These are phyloP conservation scores for Egretta garzetta DNA, from an alignment of 2,113 vertebrate species.

Conservation along the genomic window DNA sequence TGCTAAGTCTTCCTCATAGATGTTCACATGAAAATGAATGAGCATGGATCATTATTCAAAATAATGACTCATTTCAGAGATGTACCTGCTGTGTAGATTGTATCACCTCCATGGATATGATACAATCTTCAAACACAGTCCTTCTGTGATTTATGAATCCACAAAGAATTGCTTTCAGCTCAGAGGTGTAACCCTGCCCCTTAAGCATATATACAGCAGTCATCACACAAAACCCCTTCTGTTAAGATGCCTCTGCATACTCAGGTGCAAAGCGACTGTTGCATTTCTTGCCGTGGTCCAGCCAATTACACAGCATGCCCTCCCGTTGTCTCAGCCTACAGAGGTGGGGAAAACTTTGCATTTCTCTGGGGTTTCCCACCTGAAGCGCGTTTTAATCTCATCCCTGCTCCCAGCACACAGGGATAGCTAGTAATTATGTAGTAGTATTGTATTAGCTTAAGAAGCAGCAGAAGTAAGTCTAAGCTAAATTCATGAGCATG, in stretches of 20 bases:
- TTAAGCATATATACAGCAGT: slow-evolving; percentile 7
- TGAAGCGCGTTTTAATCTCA: not conserved
- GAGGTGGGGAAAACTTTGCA: not conserved
- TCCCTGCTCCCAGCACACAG: not conserved
- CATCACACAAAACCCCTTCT: not conserved
- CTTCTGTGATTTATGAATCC: not conserved
- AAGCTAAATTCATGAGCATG: not conserved
- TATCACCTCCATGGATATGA: not conserved
- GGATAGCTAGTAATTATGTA: not conserved
- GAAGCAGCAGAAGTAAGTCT: not conserved
- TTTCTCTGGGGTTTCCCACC: not conserved
- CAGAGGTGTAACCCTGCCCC: not conserved
- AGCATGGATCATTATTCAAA: not conserved
- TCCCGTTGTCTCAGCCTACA: not conserved
- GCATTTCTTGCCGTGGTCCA: not conserved
- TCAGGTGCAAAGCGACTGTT: not conserved
- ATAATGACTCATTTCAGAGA: not conserved
- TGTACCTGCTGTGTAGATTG: not conserved
- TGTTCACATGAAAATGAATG: not conserved
- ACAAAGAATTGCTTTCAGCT: slow-evolving; percentile 15
- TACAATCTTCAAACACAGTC: not conserved
- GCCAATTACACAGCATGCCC: not conserved
- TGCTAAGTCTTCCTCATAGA: not conserved
- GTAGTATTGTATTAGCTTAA: not conserved
- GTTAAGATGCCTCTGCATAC: not conserved